phyloP scores from a whole-genome alignment of 2,113 vertebrate genomes.

The Erpornis zantholeuca region DNA sequence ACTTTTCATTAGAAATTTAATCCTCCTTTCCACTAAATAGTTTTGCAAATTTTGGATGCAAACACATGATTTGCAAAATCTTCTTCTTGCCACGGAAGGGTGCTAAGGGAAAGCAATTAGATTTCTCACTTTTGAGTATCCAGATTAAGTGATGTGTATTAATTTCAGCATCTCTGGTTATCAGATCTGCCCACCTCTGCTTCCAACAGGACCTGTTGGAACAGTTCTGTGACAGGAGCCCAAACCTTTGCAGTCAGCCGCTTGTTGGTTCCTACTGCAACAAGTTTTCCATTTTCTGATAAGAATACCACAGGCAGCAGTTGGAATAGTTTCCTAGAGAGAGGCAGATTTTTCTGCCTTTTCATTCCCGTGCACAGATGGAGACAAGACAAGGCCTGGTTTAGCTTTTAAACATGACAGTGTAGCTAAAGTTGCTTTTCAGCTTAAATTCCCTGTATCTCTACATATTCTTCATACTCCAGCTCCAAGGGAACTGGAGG shows the following conservation, averaged over 20 bases:
- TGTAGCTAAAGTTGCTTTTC: background rate
- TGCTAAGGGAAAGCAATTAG: background rate
- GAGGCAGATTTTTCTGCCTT: background rate
- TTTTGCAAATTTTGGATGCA: background rate
- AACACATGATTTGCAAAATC: background rate
- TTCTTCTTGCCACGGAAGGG: background rate
- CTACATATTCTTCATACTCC: background rate
- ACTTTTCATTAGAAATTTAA: background rate
- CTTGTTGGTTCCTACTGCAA: background rate
- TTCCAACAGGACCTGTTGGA: background rate
- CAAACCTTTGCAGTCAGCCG: background rate
- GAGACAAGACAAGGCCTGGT: background rate
- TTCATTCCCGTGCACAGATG: background rate
- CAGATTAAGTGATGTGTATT: background rate
- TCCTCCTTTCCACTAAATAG: background rate
- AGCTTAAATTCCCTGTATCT: background rate
- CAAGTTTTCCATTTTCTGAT: background rate
- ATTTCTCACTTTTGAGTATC: background rate
- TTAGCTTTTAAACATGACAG: background rate
- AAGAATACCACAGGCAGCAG: background rate
- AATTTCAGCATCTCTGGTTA: background rate
- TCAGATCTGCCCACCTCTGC: background rate
- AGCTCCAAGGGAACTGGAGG: background rate
- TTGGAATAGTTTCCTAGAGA: background rate
- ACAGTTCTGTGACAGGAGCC: background rate